A percentile compares a stretch with the other conserved stretches of the same genome.
These are phyloP conservation scores for Palythoa grandiflora DNA, from an alignment of 92 coral and sea anemone genomes.

Conservation along the genomic window DNA sequence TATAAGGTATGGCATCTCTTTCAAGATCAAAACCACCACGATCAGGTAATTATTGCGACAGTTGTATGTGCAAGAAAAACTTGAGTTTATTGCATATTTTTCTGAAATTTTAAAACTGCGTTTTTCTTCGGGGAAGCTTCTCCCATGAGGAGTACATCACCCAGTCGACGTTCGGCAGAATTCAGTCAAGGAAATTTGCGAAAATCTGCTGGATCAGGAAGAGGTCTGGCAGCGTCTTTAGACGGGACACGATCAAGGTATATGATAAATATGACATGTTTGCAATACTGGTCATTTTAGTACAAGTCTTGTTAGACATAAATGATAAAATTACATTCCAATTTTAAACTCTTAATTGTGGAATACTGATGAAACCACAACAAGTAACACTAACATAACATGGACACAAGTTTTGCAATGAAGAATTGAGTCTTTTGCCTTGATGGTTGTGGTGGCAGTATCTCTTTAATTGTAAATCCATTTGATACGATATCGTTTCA, in stretches of 20 bases:
- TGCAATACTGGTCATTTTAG: not conserved
- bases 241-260: constrained; percentile 61
- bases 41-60: constrained; percentile 75
- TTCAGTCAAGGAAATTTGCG: constrained; percentile 76
- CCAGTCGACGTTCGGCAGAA: constrained; percentile 77
- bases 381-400: not conserved
- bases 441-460: not conserved
- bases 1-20: constrained; percentile 84
- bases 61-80: no score
- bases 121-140: constrained; percentile 69
- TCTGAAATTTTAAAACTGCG: not conserved
- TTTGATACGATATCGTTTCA: not conserved
- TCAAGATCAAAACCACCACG: constrained; percentile 85
- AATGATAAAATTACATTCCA: not conserved
- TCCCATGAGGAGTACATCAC: constrained; percentile 86
- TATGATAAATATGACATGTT: not conserved
- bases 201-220: constrained; percentile 64
- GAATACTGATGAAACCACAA: constrained; percentile 29
- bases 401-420: not conserved
- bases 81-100: not conserved
- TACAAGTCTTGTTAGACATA: not conserved
- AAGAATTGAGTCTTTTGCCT: not conserved
- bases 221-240: constrained; percentile 91
- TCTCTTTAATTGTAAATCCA: not conserved
- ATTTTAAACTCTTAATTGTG: not conserved